A percentile compares a stretch with the other conserved stretches of the same genome.
phyloP scores from a whole-genome alignment of 1,140 invertebrate genomes.

The Aphelenchoides besseyi region DNA sequence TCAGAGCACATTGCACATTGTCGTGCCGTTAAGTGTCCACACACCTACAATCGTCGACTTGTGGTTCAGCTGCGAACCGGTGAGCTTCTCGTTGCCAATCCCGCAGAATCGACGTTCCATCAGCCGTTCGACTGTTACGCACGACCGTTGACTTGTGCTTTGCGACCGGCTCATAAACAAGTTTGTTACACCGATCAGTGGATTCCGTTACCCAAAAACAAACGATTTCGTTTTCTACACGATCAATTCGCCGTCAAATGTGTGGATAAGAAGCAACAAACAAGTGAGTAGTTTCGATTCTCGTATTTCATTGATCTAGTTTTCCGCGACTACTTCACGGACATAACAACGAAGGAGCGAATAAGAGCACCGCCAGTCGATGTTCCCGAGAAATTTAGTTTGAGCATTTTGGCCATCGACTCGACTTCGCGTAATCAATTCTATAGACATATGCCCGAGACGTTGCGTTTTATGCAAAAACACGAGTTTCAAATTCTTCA shows the following conservation, averaged over 20 bases:
- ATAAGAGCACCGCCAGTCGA: not conserved
- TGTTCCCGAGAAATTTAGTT: not conserved
- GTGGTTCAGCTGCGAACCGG: not conserved
- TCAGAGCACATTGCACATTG: not conserved
- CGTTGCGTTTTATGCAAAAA: not conserved
- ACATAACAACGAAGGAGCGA: not conserved
- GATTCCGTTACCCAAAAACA: conserved; percentile 7
- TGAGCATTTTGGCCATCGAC: conserved; percentile 12
- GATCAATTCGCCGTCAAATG: conserved; percentile 15
- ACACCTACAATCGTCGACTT: not conserved
- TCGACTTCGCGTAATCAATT: conserved; percentile 21
- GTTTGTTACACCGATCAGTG: not conserved
- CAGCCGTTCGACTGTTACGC: not conserved
- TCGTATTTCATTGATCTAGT: not conserved
- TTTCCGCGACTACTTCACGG: not conserved
- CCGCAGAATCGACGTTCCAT: not conserved
- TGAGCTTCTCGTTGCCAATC: conserved; percentile 7
- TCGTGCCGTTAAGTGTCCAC: not conserved
- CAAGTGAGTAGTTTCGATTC: not conserved
- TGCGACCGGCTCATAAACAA: not conserved
- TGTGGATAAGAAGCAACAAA: not conserved
- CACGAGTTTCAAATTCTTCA: conserved; percentile 7
- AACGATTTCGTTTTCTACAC: not conserved
- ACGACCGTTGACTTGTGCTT: not conserved
- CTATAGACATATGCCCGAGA: conserved; percentile 12